Evolutionary conservation across 2,888 invertebrate genomes (phyloP), one percentile per base, ranked within the genome.

Genomic region (Erynnis tages): DNA sequence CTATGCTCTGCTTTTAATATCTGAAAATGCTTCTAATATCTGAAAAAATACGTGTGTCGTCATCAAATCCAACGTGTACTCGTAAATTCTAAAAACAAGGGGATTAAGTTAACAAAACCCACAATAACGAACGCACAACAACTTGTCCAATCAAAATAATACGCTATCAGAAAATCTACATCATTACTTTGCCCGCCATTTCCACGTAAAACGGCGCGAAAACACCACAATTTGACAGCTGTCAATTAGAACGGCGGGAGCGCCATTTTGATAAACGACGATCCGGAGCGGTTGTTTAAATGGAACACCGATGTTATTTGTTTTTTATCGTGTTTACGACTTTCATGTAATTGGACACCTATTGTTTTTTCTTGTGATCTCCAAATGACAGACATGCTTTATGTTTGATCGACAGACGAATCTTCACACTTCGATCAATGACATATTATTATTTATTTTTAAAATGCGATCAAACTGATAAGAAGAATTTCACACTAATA

Each of bases 191-290:
- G 57, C 54, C 59, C 65, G 60, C 58, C 56, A 66, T 65, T 66
- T 65, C 66, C 69, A 66, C 63, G 63, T 63, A 74, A 77, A 79
- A 79, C 69, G 82, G 80, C 82, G 82, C 82, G 83, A 79, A 82
- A 83, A 81, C 67, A 67, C 66, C 63, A 60, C 69, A 63, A 71
- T 83, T 82, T 88, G 88, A 88, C 87, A 88, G 77, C 81, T 89
- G 88, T 89, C 88, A 89, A 89, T 89, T 89, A 87, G 65, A 70
- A 69, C 57, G 60, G 67, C 66, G 71, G 69, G 62, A 69, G 69
- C 71, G 65, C 63, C 54, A 64, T 50, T 43, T 50, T 79, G 79
- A 82, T 69, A 77, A 74, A 76, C 65, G 75, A 71, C 67, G 73
- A 65, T 69, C 67, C 53, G 41, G 27, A 52, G 44, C 54, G 37